A percentile compares a stretch with the other conserved stretches of the same genome.
These are phyloP conservation scores for Champsocephalus gunnari DNA, from an alignment of 2,797 vertebrate genomes.

Conservation along the genomic window DNA sequence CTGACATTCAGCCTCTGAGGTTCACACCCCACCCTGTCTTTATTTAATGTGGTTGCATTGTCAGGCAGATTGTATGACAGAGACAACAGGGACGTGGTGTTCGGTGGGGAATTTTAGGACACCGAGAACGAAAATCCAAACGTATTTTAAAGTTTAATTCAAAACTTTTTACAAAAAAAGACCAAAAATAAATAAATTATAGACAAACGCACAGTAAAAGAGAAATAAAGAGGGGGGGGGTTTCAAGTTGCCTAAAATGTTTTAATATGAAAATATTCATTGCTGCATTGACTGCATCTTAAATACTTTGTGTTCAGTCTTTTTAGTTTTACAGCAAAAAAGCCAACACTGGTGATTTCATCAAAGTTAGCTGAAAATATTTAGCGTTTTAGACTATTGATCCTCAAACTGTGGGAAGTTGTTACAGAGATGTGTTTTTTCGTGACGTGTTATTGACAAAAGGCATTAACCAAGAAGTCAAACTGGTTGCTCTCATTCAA, in stretches of 20 bases:
- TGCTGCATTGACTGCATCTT: no score
- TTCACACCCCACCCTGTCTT: constrained; percentile 37
- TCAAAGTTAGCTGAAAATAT: neutral
- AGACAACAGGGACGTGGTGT: constrained; percentile 26
- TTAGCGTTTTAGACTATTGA: neutral
- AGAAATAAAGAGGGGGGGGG: no score
- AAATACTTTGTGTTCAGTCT: neutral
- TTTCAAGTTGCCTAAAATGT: no score
- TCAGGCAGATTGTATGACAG: constrained; percentile 40
- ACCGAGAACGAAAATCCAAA: constrained; percentile 11
- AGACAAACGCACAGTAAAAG: no score
- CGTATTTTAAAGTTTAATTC: no score
- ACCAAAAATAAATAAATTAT: no score
- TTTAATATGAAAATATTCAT: no score
- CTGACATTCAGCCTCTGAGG: constrained; percentile 34
- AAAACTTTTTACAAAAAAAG: no score
- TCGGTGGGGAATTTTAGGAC: constrained; percentile 30
- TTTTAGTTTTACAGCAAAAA: neutral
- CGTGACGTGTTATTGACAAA: no score
- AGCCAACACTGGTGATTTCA: neutral
- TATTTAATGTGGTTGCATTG: constrained; percentile 48
- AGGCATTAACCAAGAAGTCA: no score
- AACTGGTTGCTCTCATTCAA: no score
- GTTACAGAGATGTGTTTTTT: no score
- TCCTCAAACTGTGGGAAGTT: neutral